Conservation (phyloP, 2,797 vertebrate species). For the Glossophaga mutica region DNA sequence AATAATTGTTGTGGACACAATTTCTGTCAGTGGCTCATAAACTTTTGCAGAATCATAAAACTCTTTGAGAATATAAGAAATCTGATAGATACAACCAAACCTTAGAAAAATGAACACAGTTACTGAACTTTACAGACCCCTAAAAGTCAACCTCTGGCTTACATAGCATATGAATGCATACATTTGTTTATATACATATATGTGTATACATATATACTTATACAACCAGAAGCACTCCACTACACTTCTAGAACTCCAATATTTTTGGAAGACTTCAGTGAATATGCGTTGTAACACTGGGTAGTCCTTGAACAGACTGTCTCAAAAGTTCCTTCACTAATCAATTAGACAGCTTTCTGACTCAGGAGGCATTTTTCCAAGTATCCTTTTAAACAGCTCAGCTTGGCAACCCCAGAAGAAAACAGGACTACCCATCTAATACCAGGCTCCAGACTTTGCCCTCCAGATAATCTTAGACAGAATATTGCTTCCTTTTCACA, state of each 20-base stretch:
- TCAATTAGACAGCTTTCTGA: neutral
- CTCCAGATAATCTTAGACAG: neutral
- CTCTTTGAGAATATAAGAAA: neutral
- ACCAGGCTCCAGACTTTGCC: neutral
- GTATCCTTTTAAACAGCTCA: neutral
- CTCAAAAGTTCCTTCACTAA: neutral
- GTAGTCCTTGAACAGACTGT: neutral
- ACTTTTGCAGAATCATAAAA: neutral
- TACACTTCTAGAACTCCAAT: neutral
- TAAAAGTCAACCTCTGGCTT: neutral
- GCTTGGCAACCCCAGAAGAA: neutral
- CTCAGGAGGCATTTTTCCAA: neutral
- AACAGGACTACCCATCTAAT: neutral
- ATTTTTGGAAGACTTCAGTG: neutral
- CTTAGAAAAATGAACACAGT: neutral
- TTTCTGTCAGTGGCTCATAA: neutral
- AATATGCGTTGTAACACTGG: neutral
- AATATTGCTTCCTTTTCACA: neutral
- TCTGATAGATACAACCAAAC: neutral
- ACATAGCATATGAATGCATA: neutral
- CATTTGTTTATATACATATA: neutral
- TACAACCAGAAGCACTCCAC: neutral
- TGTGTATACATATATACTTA: neutral
- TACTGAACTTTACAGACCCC: neutral
- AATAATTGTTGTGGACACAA: neutral